Evolutionary conservation across 1,140 invertebrate genomes (phyloP), one percentile per base, ranked within the genome.

Genomic region (Arctopsyche grandis): DNA sequence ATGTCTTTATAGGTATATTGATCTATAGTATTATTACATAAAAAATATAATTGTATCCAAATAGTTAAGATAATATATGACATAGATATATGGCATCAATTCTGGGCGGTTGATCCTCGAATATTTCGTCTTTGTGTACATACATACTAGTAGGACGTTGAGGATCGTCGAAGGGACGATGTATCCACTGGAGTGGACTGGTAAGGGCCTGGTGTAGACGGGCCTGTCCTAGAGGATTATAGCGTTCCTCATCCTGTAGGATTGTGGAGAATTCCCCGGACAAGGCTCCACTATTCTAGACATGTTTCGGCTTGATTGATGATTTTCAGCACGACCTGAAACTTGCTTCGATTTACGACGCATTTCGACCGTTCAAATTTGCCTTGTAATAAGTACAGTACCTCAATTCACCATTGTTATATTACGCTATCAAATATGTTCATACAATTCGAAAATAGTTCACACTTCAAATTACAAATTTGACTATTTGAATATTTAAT

Each of bases 201-300:
- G 16, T 16, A 60, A 60, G 56, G 56, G 56, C 56, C 56, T 60
- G 56, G 56, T 60, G 56, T 60, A 60, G 56, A 60, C 56, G 56
- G 48, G 56, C 16, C 29, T 38, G 56, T 60, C 56, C 56, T 60
- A 16, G 5, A 60, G 56, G 56, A 60, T 60, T 60, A 60, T 60
- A 60, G 56, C 56, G 9, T 19, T 38, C 29, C 29, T 38, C 29
- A 38, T 38, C 29, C 29, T 38, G 29, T 4, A 21, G 56, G 56
- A 60, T 60, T 60, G 56, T 19, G 56, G 56, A 16, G 56, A 60
- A 60, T 60, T 60, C 16, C 21, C 56, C 56, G 56, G 56, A 60
- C 21, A 60, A 38, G 29, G 7, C 29, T 7, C 29, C 16, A 60
- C 9, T 9, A 21, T 19, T 21, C 56, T 21, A 60, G 56, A 60